Percentiles rank a stretch among this genome's conserved stretches.
phyloP scores from a whole-genome alignment of 2,113 vertebrate genomes.

The Carettochelys insculpta region DNA sequence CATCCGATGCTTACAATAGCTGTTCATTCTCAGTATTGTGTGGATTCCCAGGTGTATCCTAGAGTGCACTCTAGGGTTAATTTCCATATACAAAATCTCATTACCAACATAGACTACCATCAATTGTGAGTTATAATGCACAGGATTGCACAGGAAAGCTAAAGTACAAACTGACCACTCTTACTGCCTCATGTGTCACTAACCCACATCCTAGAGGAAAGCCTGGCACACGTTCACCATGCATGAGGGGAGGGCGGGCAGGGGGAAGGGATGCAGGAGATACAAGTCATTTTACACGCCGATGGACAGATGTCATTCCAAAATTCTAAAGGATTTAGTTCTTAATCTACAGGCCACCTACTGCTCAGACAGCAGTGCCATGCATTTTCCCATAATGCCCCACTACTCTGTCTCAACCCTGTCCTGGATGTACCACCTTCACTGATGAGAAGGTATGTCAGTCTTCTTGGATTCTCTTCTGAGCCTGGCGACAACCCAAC shows the following conservation, averaged over 20 bases:
- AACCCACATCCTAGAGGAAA: neutral
- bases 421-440: neutral
- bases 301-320: neutral
- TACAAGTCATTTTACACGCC: neutral
- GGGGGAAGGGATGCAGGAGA: too few species aligned
- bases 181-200: neutral
- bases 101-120: slow-evolving; percentile 36
- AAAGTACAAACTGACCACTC: slow-evolving; percentile 9
- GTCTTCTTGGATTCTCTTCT: neutral
- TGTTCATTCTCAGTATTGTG: neutral
- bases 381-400: neutral
- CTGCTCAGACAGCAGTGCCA: neutral
- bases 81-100: slow-evolving; percentile 58
- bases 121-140: slow-evolving; percentile 25
- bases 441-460: neutral
- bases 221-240: neutral
- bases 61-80: slow-evolving; percentile 19
- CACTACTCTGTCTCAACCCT: too few species aligned
- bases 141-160: slow-evolving; percentile 39
- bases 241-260: too few species aligned
- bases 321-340: neutral
- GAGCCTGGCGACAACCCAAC: neutral
- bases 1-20: slow-evolving; percentile 21
- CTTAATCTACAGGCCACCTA: neutral
- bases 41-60: slow-evolving; percentile 27